A percentile compares a stretch with the other conserved stretches of the same genome.
These are phyloP conservation scores for Homalodisca vitripennis DNA, from an alignment of 1,140 invertebrate species.

Conservation along the genomic window DNA sequence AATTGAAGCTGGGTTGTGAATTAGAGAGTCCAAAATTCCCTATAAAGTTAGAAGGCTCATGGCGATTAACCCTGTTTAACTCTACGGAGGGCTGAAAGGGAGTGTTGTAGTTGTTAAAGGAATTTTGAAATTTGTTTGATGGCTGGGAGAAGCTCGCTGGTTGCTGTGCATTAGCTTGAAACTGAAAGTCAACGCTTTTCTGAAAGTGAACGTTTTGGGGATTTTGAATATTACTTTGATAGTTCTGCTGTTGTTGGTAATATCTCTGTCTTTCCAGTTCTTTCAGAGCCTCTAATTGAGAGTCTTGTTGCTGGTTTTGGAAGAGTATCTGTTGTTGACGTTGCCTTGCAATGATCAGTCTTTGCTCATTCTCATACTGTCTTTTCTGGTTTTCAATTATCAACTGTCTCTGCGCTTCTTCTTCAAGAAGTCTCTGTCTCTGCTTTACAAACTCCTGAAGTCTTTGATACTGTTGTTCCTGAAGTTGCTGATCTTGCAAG, in stretches of 20 bases:
- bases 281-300: not conserved
- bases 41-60: slow-evolving; percentile 36
- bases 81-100: slow-evolving; percentile 41
- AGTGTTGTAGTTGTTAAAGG: not conserved
- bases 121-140: slow-evolving; percentile 1
- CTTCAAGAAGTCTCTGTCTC: slow-evolving; percentile 46
- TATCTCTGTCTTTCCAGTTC: slow-evolving; percentile 14
- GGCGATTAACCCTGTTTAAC: slow-evolving; percentile 42
- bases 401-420: slow-evolving; percentile 40
- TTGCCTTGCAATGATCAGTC: slow-evolving; percentile 34
- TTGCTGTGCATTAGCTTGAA: slow-evolving; percentile 20
- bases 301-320: slow-evolving; percentile 24
- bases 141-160: slow-evolving; percentile 8
- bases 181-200: slow-evolving; percentile 48
- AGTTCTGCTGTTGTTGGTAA: slow-evolving; percentile 12
- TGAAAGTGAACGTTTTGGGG: slow-evolving; percentile 47
- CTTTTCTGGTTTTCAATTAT: slow-evolving; percentile 41
- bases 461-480: slow-evolving; percentile 45
- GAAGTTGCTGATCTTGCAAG: slow-evolving; percentile 60
- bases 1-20: not conserved
- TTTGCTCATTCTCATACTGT: slow-evolving; percentile 33
- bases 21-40: slow-evolving; percentile 40
- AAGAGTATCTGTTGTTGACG: slow-evolving; percentile 40
- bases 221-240: slow-evolving; percentile 35
- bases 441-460: slow-evolving; percentile 39